Percentiles rank a stretch among this genome's conserved stretches.
Evolutionary conservation across 2,888 invertebrate genomes (phyloP).

Genomic region (Oscheius myriophilus): DNA sequence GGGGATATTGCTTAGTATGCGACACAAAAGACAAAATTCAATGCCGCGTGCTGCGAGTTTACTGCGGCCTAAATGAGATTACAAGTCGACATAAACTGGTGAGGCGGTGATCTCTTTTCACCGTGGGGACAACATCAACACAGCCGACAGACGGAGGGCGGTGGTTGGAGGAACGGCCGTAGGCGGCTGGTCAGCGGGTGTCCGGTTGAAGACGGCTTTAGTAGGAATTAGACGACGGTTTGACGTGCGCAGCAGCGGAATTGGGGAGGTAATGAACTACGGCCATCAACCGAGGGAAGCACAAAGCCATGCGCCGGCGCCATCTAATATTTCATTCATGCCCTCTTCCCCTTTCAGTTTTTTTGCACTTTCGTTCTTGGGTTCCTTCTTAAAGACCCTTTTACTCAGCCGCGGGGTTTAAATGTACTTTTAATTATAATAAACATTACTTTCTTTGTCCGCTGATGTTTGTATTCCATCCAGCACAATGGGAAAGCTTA

Average conservation of each 20-base stretch:
- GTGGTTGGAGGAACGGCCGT: too few relatives aligned
- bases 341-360: slow-evolving; percentile 21
- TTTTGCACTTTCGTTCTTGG: slow-evolving; percentile 1
- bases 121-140: too few relatives aligned
- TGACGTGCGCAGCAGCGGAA: slow-evolving; percentile 22
- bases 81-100: slow-evolving; percentile 28
- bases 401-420: neutral
- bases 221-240: slow-evolving; percentile 30
- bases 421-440: neutral
- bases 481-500: too few relatives aligned
- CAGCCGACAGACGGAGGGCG: too few relatives aligned
- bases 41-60: slow-evolving; percentile 10
- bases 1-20: too few relatives aligned
- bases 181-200: neutral
- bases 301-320: slow-evolving; percentile 24
- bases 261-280: slow-evolving; percentile 27
- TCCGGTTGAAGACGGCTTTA: slow-evolving; percentile 17
- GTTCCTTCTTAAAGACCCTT: neutral
- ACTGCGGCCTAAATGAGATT: slow-evolving; percentile 26
- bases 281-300: slow-evolving; percentile 24
- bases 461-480: too few relatives aligned
- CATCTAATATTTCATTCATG: slow-evolving; percentile 28
- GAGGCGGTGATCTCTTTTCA: neutral
- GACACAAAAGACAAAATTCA: too few relatives aligned
- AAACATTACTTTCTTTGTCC: neutral